phyloP scores from a whole-genome alignment of 2,113 vertebrate genomes.

The Balaeniceps rex region DNA sequence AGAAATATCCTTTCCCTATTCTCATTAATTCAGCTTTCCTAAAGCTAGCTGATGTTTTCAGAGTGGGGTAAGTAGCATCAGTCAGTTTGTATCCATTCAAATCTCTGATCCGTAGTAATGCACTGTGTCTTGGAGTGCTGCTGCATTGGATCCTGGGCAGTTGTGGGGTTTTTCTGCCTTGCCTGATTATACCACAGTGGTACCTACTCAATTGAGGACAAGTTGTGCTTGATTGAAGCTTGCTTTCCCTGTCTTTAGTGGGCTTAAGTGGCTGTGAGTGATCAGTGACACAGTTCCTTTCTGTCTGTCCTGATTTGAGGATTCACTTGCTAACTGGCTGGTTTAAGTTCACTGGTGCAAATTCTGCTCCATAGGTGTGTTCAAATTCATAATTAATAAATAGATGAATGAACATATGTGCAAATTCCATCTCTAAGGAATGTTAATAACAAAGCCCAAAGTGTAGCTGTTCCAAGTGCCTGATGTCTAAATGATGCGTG shows the following conservation, averaged over 20 bases:
- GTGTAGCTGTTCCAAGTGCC: background rate
- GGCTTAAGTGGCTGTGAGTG: background rate
- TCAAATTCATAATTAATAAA: background rate
- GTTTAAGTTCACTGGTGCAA: background rate
- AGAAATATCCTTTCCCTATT: constrained; percentile 98
- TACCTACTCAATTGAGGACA: fast-evolving
- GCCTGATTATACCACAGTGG: fast-evolving
- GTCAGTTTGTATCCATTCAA: fast-evolving
- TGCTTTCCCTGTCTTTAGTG: fast-evolving
- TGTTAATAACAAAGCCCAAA: background rate
- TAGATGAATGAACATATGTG: background rate
- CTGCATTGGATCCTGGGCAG: fast-evolving
- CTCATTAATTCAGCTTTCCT: constrained; percentile 98
- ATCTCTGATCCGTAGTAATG: fast-evolving
- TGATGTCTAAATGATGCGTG: fast-evolving
- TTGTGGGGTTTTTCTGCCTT: background rate
- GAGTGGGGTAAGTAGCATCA: constrained; percentile 84
- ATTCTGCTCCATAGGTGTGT: fast-evolving
- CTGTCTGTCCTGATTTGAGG: fast-evolving
- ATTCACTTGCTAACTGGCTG: background rate
- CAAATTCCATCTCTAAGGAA: background rate
- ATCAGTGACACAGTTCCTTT: background rate
- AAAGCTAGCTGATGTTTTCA: constrained; percentile 94
- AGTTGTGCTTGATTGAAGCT: fast-evolving
- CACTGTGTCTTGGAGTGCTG: fast-evolving